Base-by-base conservation (phyloP, 2,113 vertebrate species). In the Sialia sialis region DNA sequence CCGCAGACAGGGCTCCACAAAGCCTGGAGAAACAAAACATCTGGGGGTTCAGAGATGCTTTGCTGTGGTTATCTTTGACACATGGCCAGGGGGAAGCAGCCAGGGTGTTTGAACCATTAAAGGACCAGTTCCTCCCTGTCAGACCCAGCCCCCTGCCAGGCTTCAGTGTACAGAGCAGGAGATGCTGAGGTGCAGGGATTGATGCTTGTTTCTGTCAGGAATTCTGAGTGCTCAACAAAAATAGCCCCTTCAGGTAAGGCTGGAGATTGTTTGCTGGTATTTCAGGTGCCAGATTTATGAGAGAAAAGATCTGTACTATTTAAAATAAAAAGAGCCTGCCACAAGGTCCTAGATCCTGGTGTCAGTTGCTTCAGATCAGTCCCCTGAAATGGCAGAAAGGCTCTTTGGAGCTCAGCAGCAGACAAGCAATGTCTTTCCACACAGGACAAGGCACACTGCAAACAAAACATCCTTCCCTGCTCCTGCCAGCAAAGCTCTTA, bases 401-500 rank as follows among this genome's bases (percentile, higher is more conserved):
- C 38, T 36, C 54, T 58, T 46, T 46, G 81, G 67, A 87, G 77
- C 74, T 95, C 58, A 23, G 74, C 5, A 82, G 74, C 77, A 76
- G 93, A 51, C 62, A 73, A 76, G 67, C 29, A 64, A 51, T 1
- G 0, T 79, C 91, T 87, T 87, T 30, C 54, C 51, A 20, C 41
- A 14, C 13, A 83, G 82, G 75, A 79, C 77, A 82, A 84, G 84
- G 41, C 73, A 68, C 0, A 1, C 56, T 75, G 91, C 76, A 92
- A 58, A 87, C 49, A 60, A 85, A 94, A 79, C 3, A 9, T 64
- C 85, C 70, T 93, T 90, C 74, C 34, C 70, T 86, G 87, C 89
- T 90, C 55, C 80, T 51, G 49, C 79, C 27, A 88, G 90, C 34
- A 84, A 94, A 95, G 72, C 91, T 76, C 79, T 95, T 93, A 93